phyloP scores from a whole-genome alignment of 2,797 vertebrate species.

The Masticophis lateralis region DNA sequence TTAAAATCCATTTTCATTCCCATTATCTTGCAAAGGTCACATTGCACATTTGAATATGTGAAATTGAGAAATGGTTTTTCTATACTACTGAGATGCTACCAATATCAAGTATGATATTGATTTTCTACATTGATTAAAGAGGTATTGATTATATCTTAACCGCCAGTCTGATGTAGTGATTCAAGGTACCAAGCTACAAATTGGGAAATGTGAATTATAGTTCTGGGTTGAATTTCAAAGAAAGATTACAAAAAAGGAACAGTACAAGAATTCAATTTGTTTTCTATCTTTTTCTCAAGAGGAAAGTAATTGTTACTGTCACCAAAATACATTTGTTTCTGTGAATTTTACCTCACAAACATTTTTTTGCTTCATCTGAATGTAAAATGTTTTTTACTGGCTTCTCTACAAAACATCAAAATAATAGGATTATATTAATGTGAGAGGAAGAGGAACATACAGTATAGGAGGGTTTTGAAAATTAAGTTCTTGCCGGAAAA shows the following conservation, averaged over 20 bases:
- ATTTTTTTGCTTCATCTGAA: slow-evolving; percentile 1
- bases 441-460: neutral
- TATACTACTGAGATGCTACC: neutral
- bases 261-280: neutral
- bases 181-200: neutral
- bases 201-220: neutral
- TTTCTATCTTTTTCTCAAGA: slow-evolving; percentile 20
- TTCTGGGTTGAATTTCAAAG: neutral
- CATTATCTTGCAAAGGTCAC: neutral
- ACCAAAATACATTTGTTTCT: slow-evolving; percentile 1
- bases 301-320: slow-evolving; percentile 20
- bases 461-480: slow-evolving; percentile 12
- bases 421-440: slow-evolving; percentile 9
- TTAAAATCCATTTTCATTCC: neutral
- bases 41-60: neutral
- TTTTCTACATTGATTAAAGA: neutral
- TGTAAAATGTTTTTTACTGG: slow-evolving; percentile 15
- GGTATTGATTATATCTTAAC: slow-evolving; percentile 5
- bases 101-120: neutral
- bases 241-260: neutral
- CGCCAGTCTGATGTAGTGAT: neutral
- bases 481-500: neutral
- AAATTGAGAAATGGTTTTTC: neutral
- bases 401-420: slow-evolving; percentile 13
- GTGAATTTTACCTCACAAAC: slow-evolving; percentile 6